Evolutionary conservation across 2,888 invertebrate genomes (phyloP).

Genomic region (Lapara coniferarum): DNA sequence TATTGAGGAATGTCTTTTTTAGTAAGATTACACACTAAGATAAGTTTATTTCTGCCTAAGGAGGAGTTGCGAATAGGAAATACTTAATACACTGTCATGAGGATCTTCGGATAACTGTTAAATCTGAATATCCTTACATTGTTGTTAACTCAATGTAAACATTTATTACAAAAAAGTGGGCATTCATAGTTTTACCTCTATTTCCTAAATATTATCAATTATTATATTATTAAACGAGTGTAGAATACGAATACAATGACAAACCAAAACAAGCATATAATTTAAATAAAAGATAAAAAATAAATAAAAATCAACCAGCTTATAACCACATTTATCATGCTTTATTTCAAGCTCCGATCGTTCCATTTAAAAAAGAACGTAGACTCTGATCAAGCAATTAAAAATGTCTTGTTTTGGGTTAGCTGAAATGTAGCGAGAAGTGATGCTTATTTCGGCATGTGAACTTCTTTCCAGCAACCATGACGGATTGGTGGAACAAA

Average conservation of each 20-base stretch:
- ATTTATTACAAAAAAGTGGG: neutral
- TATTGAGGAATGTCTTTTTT: too few species aligned
- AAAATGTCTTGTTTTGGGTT: conserved; percentile 1
- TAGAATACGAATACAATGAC: too few species aligned
- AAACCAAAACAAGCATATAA: too few species aligned
- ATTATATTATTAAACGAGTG: too few species aligned
- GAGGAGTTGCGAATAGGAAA: neutral
- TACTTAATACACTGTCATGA: neutral
- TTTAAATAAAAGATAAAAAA: neutral
- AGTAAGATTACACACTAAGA: too few species aligned
- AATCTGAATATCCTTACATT: conserved; percentile 25
- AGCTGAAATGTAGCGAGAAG: neutral
- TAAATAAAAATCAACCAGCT: neutral
- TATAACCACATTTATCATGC: neutral
- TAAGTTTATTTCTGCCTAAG: neutral
- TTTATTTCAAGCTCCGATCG: conserved; percentile 6
- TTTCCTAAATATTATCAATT: too few species aligned
- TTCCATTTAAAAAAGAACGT: conserved; percentile 32
- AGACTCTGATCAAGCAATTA: conserved; percentile 12
- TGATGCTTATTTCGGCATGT: neutral
- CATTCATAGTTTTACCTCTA: neutral
- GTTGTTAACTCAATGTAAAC: neutral
- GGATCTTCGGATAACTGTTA: conserved; percentile 16
- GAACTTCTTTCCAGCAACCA: conserved; percentile 5
- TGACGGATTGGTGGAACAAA: conserved; percentile 35